Base-by-base conservation (phyloP, 2,888 invertebrate genomes). In the Acanthoscelides obtectus region DNA sequence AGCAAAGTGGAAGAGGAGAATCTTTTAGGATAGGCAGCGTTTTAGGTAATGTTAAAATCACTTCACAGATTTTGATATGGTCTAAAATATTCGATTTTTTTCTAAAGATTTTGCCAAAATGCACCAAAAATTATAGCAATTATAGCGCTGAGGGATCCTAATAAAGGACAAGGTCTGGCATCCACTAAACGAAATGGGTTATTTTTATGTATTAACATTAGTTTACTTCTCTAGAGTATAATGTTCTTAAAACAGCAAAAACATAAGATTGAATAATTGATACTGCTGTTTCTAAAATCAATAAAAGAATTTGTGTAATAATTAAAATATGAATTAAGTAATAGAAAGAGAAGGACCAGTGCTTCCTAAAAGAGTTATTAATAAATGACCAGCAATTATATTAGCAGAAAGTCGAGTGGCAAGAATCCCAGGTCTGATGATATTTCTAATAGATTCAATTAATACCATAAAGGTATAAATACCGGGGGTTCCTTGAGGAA, bases 371-470 rank as follows among this genome's bases (percentile, higher is more conserved):
- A 92, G 77, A 0, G 90, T 90, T 87, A 92, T 83, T 81, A 92
- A 77, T 84, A 93, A 81, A 83, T 93, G 91, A 0, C 92, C 92
- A 0, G 92, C 91, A 87, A 92, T 91, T 89, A 93, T 92, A 87
- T 93, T 93, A 20, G 92, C 92, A 4, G 90, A 88, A 87, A 93
- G 81, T 76, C 92, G 92, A 72, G 93, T 88, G 0, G 90, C 89
- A 86, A 93, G 84, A 2, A 92, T 92, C 83, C 88, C 86, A 0
- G 92, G 92, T 0, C 72, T 75, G 65, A 77, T 74, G 77, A 91
- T 78, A 86, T 92, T 92, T 79, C 92, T 93, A 85, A 91, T 90
- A 64, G 90, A 88, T 90, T 93, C 92, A 88, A 92, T 92, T 84
- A 90, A 83, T 6, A 93, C 91, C 88, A 93, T 91, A 87, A 93